Base-by-base conservation (phyloP, 2,888 invertebrate genomes). In the Rhimphoctona megacephalus region DNA sequence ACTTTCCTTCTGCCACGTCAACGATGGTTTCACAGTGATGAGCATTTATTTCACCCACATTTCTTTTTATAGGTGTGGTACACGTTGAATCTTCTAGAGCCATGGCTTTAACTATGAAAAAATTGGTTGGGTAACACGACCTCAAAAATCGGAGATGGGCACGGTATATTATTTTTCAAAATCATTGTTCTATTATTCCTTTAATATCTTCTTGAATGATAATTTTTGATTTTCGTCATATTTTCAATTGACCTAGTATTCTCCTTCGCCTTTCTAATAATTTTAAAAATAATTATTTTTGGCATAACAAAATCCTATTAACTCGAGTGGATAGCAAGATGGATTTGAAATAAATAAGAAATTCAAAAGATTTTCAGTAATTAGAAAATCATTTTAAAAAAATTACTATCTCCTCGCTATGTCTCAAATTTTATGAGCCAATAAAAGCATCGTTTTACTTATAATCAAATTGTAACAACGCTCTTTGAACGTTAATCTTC, bases 41-140 rank as follows among this genome's bases (percentile, higher is more conserved):
- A 64, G 64, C 46, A 36, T 39, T 74, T 43, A n/a, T 61, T 64
- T 77, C 76, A 77, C 64, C 76, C 76, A 77, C 64, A 77, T 77
- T 64, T 66, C n/a, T 33, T 77, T 61, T 46, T 64, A 33, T 46
- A 77, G 76, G 76, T 66, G 76, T 54, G 76, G 76, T 64, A 30
- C n/a, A 30, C 25, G 54, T 73, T 36, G 14, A 22, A 74, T 74
- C 22, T 61, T 39, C 11, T 22, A 25, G 74, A 57, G 17, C 57
- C 36, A 52, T 22, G 64, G 30, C 30, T 30, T 64, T 33, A 46
- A 77, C 61, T 49, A 77, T 36, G 64, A 77, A 64, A 66, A 74
- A 49, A 61, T 57, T 61, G 36, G 64, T 64, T 77, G 76, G 46
- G 64, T n/a, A 46, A 64, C 46, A 14, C 33, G 76, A 46, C 61